Percentiles rank a stretch among this genome's conserved stretches.
These are phyloP conservation scores for Melanophora roralis DNA, from an alignment of 2,888 invertebrate genomes.

Conservation along the genomic window DNA sequence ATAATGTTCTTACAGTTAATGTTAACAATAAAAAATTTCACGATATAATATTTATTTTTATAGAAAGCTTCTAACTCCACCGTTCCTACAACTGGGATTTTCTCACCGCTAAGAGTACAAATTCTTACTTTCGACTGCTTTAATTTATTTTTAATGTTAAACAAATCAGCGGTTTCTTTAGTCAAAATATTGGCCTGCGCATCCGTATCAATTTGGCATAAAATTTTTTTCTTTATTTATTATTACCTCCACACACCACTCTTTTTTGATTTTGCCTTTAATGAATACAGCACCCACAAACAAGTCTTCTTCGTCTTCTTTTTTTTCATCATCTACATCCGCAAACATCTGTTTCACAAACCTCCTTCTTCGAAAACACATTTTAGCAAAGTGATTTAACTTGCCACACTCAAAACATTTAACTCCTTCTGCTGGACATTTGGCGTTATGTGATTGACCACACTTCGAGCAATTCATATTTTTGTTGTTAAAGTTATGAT, in stretches of 20 bases:
- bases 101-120: neutral
- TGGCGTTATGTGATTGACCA: neutral
- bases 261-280: neutral
- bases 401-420: constrained; percentile 6
- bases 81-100: neutral
- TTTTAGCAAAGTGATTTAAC: too few species aligned
- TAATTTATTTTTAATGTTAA: neutral
- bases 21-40: constrained; percentile 4
- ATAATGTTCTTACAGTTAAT: constrained; percentile 18
- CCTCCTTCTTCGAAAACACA: neutral
- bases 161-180: neutral
- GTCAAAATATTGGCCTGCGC: neutral
- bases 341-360: constrained; percentile 7
- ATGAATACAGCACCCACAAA: constrained; percentile 1
- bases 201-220: neutral
- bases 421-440: neutral
- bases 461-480: neutral
- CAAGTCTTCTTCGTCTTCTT: neutral
- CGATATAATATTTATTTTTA: neutral
- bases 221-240: neutral
- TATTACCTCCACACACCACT: constrained; percentile 23
- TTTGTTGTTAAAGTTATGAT: neutral
- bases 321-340: too few species aligned
- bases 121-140: neutral
- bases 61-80: neutral